A percentile compares a stretch with the other conserved stretches of the same genome.
phyloP scores from a whole-genome alignment of 2,113 vertebrate species.

The Canis aureus region DNA sequence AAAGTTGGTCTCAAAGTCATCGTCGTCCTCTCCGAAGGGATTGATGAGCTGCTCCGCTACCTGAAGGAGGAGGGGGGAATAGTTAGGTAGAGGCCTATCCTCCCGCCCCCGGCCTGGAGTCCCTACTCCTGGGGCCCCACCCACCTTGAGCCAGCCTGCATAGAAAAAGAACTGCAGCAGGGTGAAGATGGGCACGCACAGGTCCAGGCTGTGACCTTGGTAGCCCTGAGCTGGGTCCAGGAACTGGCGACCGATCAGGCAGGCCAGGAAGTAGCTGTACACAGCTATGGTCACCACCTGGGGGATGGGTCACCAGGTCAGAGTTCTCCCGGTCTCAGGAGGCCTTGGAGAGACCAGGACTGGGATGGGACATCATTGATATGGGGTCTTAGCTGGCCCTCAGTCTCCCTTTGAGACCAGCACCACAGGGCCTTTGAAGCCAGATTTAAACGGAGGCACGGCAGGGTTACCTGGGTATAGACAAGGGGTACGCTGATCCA shows the following conservation, averaged over 20 bases:
- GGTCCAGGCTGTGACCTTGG: conserved; percentile 93
- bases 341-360: neutral
- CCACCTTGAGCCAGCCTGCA: conserved; percentile 96
- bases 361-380: neutral
- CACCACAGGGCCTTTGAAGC: neutral
- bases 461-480: conserved; percentile 93
- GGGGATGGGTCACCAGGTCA: neutral
- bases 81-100: too few relatives aligned
- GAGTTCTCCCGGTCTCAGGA: neutral
- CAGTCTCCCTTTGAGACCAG: neutral
- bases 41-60: conserved; percentile 96
- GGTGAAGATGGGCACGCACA: conserved; percentile 96
- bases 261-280: conserved; percentile 96
- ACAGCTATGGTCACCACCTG: conserved; percentile 97
- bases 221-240: conserved; percentile 94
- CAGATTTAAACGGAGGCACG: neutral
- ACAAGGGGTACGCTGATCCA: conserved; percentile 96
- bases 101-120: fast-evolving
- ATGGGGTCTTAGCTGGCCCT: neutral
- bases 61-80: conserved; percentile 76
- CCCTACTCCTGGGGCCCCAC: neutral
- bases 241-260: conserved; percentile 96
- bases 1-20: conserved; percentile 96
- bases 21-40: conserved; percentile 96
- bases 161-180: conserved; percentile 98